Evolutionary conservation across 2,888 invertebrate species (phyloP).

Genomic region (Rhagonycha fulva): DNA sequence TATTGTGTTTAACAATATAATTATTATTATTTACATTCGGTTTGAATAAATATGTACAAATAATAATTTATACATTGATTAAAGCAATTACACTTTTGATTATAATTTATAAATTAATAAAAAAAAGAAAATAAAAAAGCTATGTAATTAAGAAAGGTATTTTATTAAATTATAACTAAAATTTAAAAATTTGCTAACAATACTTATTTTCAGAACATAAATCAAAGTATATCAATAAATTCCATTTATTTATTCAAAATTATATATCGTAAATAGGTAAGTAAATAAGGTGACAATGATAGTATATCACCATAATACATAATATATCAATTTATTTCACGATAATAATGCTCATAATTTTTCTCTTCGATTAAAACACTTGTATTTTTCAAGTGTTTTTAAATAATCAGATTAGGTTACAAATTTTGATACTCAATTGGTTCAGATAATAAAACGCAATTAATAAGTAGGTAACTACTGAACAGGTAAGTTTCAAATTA

Average conservation of each 20-base stretch:
- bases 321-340: neutral
- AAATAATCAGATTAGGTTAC: neutral
- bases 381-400: neutral
- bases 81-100: too few relatives aligned
- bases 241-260: neutral
- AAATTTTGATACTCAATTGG: neutral
- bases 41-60: too few relatives aligned
- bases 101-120: too few relatives aligned
- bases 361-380: neutral
- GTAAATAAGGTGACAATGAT: neutral
- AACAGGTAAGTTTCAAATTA: neutral
- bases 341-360: neutral
- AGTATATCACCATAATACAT: neutral
- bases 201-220: neutral
- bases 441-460: neutral
- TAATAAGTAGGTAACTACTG: neutral
- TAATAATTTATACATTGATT: too few relatives aligned
- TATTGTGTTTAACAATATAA: neutral
- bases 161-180: neutral
- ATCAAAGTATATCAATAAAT: neutral
- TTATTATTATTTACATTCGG: neutral
- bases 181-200: neutral
- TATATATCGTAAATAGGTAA: neutral
- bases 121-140: neutral
- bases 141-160: neutral